A percentile compares a stretch with the other conserved stretches of the same genome.
Evolutionary conservation across 1,140 invertebrate species (phyloP).

Genomic region (Zaprionus nigranus): DNA sequence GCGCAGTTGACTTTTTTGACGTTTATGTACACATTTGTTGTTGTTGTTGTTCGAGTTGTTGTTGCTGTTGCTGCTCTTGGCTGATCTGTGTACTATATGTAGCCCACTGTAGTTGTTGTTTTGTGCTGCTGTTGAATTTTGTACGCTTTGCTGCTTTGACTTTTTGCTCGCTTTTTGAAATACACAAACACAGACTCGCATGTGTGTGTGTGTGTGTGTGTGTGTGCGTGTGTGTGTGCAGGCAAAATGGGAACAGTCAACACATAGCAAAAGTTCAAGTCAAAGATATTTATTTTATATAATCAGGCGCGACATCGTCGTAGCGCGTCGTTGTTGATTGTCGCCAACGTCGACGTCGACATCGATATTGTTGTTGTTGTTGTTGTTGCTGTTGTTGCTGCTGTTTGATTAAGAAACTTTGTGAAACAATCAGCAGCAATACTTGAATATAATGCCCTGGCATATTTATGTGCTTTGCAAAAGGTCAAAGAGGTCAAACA

Average conservation of each 20-base stretch:
- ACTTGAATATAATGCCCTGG: background rate
- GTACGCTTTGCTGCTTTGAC: constrained; percentile 77
- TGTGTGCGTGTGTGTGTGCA: constrained; percentile 6
- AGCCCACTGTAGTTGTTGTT: constrained; percentile 38
- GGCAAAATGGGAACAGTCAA: constrained; percentile 68
- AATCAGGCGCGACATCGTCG: constrained; percentile 53
- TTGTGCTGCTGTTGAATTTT: constrained; percentile 71
- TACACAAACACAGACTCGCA: constrained; percentile 33
- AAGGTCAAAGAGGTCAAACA: constrained; percentile 28
- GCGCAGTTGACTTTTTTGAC: constrained; percentile 83
- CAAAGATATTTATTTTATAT: constrained; percentile 64
- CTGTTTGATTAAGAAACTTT: constrained; percentile 53
- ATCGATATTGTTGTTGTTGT: constrained; percentile 4
- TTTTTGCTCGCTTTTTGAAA: constrained; percentile 74
- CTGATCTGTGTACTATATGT: constrained; percentile 79
- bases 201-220: background rate
- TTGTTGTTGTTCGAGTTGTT: constrained; percentile 38
- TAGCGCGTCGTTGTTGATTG: constrained; percentile 40
- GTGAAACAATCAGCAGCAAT: constrained; percentile 45
- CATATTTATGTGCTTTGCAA: constrained; percentile 14
- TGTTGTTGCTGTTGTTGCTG: constrained; percentile 30
- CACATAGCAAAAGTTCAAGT: constrained; percentile 59
- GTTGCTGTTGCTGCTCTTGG: constrained; percentile 36
- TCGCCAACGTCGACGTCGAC: constrained; percentile 25
- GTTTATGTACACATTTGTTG: constrained; percentile 71